Evolutionary conservation across 2,888 invertebrate genomes (phyloP).

Genomic region (Apodemia mormo): DNA sequence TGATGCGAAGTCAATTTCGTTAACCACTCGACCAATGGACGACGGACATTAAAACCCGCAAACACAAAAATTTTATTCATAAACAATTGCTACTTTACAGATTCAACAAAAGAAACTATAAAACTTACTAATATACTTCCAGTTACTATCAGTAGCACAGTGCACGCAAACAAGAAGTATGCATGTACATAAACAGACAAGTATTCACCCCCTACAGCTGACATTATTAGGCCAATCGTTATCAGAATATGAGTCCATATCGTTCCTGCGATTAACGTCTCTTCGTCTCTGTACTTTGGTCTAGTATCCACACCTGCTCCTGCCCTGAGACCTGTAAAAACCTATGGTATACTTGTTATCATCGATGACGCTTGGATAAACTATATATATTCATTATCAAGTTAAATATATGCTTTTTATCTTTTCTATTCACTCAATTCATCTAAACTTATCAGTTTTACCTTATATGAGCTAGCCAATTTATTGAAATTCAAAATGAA

Average conservation of each 20-base stretch:
- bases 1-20: too few relatives aligned
- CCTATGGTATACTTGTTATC: not conserved
- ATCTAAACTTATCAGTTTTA: too few relatives aligned
- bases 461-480: too few relatives aligned
- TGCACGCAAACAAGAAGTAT: slow-evolving; percentile 54
- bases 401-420: too few relatives aligned
- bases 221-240: slow-evolving; percentile 57
- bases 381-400: too few relatives aligned
- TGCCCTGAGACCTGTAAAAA: slow-evolving; percentile 56
- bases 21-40: too few relatives aligned
- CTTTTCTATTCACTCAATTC: too few relatives aligned
- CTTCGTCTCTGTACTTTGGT: slow-evolving; percentile 56
- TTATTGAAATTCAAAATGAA: too few relatives aligned
- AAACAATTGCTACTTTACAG: too few relatives aligned
- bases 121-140: slow-evolving; percentile 49
- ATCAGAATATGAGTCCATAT: slow-evolving; percentile 67
- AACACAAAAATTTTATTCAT: too few relatives aligned
- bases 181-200: slow-evolving; percentile 47
- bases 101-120: too few relatives aligned
- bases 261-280: slow-evolving; percentile 61
- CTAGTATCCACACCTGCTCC: slow-evolving; percentile 48
- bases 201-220: slow-evolving; percentile 46
- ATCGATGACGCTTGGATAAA: not conserved
- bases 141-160: slow-evolving; percentile 46
- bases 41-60: too few relatives aligned